Evolutionary conservation across 2,888 invertebrate genomes (phyloP), one percentile per base, ranked within the genome.

Genomic region (Hypolimnas misippus): DNA sequence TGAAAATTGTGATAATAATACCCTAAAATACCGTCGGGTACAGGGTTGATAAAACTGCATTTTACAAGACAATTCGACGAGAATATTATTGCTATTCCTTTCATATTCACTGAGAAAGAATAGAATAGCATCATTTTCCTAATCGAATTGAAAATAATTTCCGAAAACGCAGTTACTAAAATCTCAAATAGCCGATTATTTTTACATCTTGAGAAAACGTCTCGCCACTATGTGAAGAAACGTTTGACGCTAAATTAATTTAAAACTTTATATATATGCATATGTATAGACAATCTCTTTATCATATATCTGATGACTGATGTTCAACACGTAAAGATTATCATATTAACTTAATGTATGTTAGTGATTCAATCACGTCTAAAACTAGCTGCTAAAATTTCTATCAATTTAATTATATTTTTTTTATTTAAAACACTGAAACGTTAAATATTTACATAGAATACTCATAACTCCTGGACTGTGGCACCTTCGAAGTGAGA

Each of bases 1-100:
- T 89, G 86, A 84, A 82, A 80, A 81, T 79, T 82, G 80, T 66
- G 63, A 66, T 67, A 80, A 76, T n/a, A 77, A 75, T 77, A 56
- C 57, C 49, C 49, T 7, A 46, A 4, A 12, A 12, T n/a, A 21
- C 44, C 49, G 25, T 14, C 44, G 14, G 25, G 44, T 12, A 10
- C 8, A 8, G 42, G 19, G 25, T 25, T 14, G 14, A 6, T 21
- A n/a, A n/a, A 25, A n/a, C 12, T n/a, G 7, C 25, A 10, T 25
- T 21, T 46, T n/a, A 19, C 10, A 25, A 49, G 2, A 49, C 25
- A n/a, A 49, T 25, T 49, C 44, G 44, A 19, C 10, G 19, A 14
- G 1, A 14, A 14, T n/a, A 10, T 0, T n/a, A 25, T 25, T 25
- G 49, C 25, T 25, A 14, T 25, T 2, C n/a, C 25, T 25, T 25